Percentiles rank a stretch among this genome's conserved stretches.
These are phyloP conservation scores for Tenthredo amoena DNA, from an alignment of 2,888 invertebrate species.

Conservation along the genomic window DNA sequence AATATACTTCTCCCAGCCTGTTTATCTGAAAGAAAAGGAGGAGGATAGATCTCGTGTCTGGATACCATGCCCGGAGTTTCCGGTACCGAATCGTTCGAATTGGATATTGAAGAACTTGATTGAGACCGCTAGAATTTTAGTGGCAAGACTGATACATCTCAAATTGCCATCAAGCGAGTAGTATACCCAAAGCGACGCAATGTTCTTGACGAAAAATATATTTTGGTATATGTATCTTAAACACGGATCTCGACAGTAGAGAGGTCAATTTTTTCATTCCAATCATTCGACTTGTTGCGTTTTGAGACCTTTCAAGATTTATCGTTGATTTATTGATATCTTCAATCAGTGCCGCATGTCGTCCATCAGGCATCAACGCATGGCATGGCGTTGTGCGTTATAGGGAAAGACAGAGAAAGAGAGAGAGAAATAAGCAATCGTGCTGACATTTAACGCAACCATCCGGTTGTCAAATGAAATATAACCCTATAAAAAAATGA, in stretches of 20 bases:
- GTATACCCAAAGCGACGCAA: background rate
- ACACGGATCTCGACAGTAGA: no score
- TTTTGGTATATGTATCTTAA: no score
- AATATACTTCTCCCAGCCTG: slow-evolving; percentile 82
- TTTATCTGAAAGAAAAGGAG: slow-evolving; percentile 57
- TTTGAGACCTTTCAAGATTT: background rate
- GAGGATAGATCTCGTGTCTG: slow-evolving; percentile 61
- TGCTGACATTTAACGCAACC: background rate
- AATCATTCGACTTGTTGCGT: background rate
- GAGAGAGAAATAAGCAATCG: background rate
- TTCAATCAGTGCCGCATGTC: background rate
- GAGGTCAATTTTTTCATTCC: background rate
- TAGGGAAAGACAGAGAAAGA: background rate
- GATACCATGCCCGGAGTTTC: slow-evolving; percentile 64
- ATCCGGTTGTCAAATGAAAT: background rate
- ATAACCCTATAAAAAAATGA: background rate
- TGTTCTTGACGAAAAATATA: background rate
- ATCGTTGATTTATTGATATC: background rate
- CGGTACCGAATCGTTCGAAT: slow-evolving; percentile 59
- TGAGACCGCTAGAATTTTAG: slow-evolving; percentile 58
- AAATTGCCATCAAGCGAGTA: background rate
- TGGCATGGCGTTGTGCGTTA: no score
- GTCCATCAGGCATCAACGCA: no score
- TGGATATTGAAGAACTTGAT: slow-evolving; percentile 60
- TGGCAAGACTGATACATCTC: slow-evolving; percentile 46